Percentiles rank a stretch among this genome's conserved stretches.
Conservation (phyloP, 64 coral and sea anemone species). For the Pocillopora damicornis region DNA sequence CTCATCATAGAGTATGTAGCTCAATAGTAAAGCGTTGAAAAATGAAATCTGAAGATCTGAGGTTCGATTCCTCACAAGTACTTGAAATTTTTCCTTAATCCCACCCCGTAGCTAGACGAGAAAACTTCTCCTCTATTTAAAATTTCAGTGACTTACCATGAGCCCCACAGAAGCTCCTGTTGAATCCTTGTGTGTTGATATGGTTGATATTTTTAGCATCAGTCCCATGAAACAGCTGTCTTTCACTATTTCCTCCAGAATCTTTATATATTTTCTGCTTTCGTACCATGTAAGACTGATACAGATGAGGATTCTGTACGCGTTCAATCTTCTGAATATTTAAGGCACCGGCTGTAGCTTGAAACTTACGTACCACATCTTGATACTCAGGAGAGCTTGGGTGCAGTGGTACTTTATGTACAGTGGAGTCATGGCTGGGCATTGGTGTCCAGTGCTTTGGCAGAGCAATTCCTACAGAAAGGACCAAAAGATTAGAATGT, state of each 20-base stretch:
- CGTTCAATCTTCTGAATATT: slow-evolving; percentile 8
- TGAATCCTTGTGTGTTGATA: slow-evolving; percentile 36
- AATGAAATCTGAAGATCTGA: too few species aligned
- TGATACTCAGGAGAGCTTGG: not conserved
- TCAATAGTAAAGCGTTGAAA: too few species aligned
- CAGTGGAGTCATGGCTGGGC: not conserved
- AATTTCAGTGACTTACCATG: not conserved
- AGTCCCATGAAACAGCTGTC: slow-evolving; percentile 19
- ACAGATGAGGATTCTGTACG: slow-evolving; percentile 34
- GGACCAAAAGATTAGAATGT: not conserved
- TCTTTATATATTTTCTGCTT: slow-evolving; percentile 21
- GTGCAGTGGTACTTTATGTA: not conserved
- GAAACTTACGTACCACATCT: not conserved
- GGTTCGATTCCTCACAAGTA: too few species aligned
- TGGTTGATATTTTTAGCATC: not conserved
- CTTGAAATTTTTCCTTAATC: too few species aligned
- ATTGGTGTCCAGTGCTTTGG: not conserved
- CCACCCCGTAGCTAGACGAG: too few species aligned
- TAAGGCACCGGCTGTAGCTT: not conserved
- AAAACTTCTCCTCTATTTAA: too few species aligned
- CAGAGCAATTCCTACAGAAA: not conserved
- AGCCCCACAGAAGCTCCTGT: slow-evolving; percentile 12
- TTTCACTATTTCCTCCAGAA: slow-evolving; percentile 13
- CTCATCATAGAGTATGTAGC: too few species aligned
- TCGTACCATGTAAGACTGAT: slow-evolving; percentile 6